Conservation (phyloP, 2,797 vertebrate genomes). For the Brachyrhaphis roseni region DNA sequence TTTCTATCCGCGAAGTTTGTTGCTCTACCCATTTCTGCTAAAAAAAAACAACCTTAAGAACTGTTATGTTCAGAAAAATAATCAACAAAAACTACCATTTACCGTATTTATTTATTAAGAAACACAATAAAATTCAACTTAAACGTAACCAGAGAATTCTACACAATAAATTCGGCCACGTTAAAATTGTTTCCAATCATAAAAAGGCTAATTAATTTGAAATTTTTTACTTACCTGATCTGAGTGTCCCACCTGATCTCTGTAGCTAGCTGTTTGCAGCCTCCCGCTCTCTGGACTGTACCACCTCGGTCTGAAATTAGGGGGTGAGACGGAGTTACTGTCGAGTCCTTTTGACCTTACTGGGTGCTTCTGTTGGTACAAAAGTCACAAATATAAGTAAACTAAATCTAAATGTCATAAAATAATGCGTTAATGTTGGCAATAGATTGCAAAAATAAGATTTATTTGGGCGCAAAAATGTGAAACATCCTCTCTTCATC, state of each 20-base stretch:
- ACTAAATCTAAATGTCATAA: fast-evolving
- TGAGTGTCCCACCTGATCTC: background rate
- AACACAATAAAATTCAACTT: fast-evolving
- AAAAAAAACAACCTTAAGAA: background rate
- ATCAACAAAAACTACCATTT: background rate
- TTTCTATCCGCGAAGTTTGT: background rate
- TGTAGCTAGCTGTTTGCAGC: conserved; percentile 25
- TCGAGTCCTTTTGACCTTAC: fast-evolving
- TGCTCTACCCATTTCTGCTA: background rate
- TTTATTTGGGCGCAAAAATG: background rate
- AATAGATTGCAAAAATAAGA: background rate
- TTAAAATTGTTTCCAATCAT: background rate
- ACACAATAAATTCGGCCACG: background rate
- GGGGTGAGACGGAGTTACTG: fast-evolving
- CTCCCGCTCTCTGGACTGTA: conserved; percentile 66
- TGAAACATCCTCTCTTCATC: background rate
- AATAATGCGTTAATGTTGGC: background rate
- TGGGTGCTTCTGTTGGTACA: fast-evolving
- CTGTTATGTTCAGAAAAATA: background rate
- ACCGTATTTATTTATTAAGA: background rate
- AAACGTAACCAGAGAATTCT: fast-evolving
- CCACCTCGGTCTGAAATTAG: conserved; percentile 37
- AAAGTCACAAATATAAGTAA: fast-evolving
- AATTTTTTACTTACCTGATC: background rate
- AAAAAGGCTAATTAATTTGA: background rate